Base-by-base conservation (phyloP, 2,797 vertebrate species). In the Antennarius maculatus region DNA sequence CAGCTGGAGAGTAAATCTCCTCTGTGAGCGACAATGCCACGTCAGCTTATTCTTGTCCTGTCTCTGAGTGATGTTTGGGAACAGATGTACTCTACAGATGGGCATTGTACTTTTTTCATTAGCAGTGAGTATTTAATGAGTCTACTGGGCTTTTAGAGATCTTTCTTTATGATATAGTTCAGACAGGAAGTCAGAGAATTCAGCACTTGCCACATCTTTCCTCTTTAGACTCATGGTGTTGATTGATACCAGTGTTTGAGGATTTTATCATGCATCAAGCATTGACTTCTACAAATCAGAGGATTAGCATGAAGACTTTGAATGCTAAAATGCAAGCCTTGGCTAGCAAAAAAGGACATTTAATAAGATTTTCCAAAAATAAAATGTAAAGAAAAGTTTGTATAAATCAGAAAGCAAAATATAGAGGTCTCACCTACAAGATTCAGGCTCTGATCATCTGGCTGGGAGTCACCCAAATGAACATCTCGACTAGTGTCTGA, bases 51-150 rank as follows among this genome's bases (percentile, higher is more conserved):
- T 23, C 69, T 50, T 66, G 46, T 75, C 58, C 61, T 37, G 68
- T 63, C 61, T 57, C 54, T 59, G 76, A 81, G 71, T 29, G 79
- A 82, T 86, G 79, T 79, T 18, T 37, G 66, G 37, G 61, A 90
- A 74, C 86, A 89, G 87, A 90, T 88, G 87, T 81, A 83, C 67
- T 7, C 60, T 83, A 27, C 87, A 90, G 86, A 90, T 85, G 88
- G 87, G 74, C 69, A 55, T 42, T 72, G 73, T 67, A 58, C 77
- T 83, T 84, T 79, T 82, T 83, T 82, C 69, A 80, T 78, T 62
- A 79, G 60, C 55, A 69, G 67, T 46, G 5, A 80, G 63, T 69
- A 55, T 76, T 81, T 51, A 63, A 74, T 69, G 74, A 72, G 62
- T 84, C 80, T 64, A 66, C 15, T 0, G 55, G 70, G 78, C 41